phyloP scores from a whole-genome alignment of 2,888 invertebrate genomes.

The Drosophila neotestacea region DNA sequence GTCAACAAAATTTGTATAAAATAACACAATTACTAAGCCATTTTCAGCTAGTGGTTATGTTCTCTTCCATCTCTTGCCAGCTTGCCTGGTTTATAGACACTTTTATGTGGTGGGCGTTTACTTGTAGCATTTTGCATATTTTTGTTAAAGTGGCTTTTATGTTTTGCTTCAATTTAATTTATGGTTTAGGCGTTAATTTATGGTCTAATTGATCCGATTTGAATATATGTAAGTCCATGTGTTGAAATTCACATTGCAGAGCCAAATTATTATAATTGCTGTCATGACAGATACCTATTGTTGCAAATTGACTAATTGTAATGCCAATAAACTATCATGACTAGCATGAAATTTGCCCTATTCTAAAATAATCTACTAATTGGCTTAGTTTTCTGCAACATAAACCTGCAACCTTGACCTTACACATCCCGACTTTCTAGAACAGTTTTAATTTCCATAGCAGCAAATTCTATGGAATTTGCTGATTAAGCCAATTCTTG shows the following conservation, averaged over 20 bases:
- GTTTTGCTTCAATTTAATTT: slow-evolving; percentile 71
- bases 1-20: slow-evolving; percentile 51
- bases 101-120: slow-evolving; percentile 54
- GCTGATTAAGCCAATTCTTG: no score
- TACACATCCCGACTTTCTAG: no score
- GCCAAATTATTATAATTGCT: slow-evolving; percentile 32
- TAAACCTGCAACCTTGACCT: not conserved
- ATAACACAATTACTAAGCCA: slow-evolving; percentile 69
- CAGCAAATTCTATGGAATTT: no score
- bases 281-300: slow-evolving; percentile 19
- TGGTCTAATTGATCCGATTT: slow-evolving; percentile 75
- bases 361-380: not conserved
- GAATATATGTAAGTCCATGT: slow-evolving; percentile 58
- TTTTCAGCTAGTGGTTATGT: slow-evolving; percentile 34
- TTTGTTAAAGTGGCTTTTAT: slow-evolving; percentile 68
- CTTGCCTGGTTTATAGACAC: slow-evolving; percentile 20
- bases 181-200: slow-evolving; percentile 77
- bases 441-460: no score
- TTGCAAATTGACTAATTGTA: slow-evolving; percentile 12
- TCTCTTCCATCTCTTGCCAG: slow-evolving; percentile 16
- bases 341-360: not conserved
- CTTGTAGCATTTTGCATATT: slow-evolving; percentile 71
- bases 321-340: not conserved
- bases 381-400: not conserved
- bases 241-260: slow-evolving; percentile 53